Base-by-base conservation (phyloP, 2,888 invertebrate genomes). In the Resseliella maxima region DNA sequence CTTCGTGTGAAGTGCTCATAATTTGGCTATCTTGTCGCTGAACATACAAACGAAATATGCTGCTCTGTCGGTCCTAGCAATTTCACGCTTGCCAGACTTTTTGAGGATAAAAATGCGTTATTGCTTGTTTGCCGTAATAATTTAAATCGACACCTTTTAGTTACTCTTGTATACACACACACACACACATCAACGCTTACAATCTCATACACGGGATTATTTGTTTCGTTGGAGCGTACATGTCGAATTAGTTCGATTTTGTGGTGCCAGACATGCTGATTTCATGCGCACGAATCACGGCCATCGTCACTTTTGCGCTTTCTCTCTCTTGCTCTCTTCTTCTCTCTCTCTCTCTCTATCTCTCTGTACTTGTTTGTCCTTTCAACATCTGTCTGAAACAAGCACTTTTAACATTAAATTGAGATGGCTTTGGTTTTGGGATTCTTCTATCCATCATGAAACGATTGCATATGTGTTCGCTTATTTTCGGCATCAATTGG, bases 71-170 rank as follows among this genome's bases (percentile, higher is more conserved):
- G 18, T 50, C 46, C 18, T 15, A 18, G 59, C 59, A 59, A 59
- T 59, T 59, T 59, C 59, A 59, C 27, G 59, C 24, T 59, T 59
- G 24, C 59, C 12, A 59, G 59, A 59, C 24, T 59, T 59, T 59
- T 59, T 12, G 27, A 59, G 59, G 24, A 59, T 12, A 6, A n/a
- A 59, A 59, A 59, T 59, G 24, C 59, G 59, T 59, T 27, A 59
- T 59, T 59, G 59, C 59, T 59, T 50, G 50, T 50, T 50, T 59
- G 59, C 59, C n/a, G 59, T 59, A 59, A 59, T 59, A 59, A 59
- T 59, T 24, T 59, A 27, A 59, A 24, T n/a, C 59, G 59, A 59
- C 59, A 59, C 59, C 59, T 59, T 59, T 59, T 59, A 3, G 59
- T n/a, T 27, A 50, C 18, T 27, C 59, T 59, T 24, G 24, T 24